Base-by-base conservation (phyloP, 2,888 invertebrate genomes). In the Agrochola macilenta region DNA sequence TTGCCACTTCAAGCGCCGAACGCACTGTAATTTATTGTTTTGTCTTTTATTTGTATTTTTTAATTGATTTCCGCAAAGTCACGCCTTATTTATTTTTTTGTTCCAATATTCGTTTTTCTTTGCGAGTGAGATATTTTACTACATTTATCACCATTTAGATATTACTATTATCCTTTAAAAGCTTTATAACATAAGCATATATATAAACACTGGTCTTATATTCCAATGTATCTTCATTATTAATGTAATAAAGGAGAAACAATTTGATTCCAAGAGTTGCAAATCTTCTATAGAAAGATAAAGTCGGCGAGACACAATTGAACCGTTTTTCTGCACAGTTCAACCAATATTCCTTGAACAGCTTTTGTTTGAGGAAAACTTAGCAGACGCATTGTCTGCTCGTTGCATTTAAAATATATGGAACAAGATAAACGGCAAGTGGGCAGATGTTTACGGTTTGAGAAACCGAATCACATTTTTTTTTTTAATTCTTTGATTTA, bases 371-470 rank as follows among this genome's bases (percentile, higher is more conserved):
- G 58, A 64, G 54, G 63, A 46, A 81, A 83, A 83, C 69, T 81
- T 81, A 66, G 69, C 72, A 81, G 85, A 85, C 72, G 76, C 54
- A 76, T 81, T 83, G 82, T 83, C 72, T 84, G 60, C 14, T 75
- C 60, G 5, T 69, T 73, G 69, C 69, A 76, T 81, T 85, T 54
- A 63, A 69, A 73, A 84, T 66, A 64, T 58, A 70, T 35, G 60
- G 58, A 71, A 61, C 52, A 54, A 57, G 63, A 75, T 75, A 66
- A 69, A 39, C 14, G 61, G 49, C n/a, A 84, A 39, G 26, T 39
- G 57, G 23, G 23, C 30, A 82, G 49, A 52, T 52, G n/a, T 8
- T 30, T 35, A 69, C 12, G n/a, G 7, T 58, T 17, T 65, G 20
- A 39, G 7, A 64, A 72, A 72, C 35, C 17, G 0, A 69, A 72